Conservation (phyloP, 2,888 invertebrate species). For the Eucriotettix oculatus region DNA sequence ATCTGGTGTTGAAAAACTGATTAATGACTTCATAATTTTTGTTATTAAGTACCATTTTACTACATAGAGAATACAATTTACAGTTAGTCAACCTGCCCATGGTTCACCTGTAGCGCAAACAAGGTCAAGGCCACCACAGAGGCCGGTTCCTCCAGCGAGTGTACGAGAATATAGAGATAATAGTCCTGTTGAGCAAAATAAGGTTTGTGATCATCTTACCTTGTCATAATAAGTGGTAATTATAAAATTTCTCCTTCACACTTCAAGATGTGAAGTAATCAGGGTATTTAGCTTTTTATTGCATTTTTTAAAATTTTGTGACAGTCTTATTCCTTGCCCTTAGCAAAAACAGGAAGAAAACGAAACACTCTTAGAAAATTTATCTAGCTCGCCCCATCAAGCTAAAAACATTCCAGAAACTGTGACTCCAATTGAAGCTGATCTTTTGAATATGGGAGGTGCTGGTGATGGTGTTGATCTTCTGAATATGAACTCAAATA, state of each 20-base stretch:
- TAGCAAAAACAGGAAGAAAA: background rate
- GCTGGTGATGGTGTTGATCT: conserved; percentile 31
- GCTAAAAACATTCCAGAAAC: conserved; percentile 25
- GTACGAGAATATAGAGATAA: conserved; percentile 5
- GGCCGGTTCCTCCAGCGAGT: conserved; percentile 3
- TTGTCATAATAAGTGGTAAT: too few species aligned
- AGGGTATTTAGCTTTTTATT: background rate
- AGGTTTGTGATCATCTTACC: background rate
- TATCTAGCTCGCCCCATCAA: background rate
- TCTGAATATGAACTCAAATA: conserved; percentile 26
- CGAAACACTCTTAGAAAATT: background rate
- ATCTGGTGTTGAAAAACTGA: too few species aligned
- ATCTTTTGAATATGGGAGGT: conserved; percentile 23
- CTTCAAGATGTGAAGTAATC: too few species aligned
- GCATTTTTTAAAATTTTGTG: background rate
- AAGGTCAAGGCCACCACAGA: conserved; percentile 4
- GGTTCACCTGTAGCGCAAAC: conserved; percentile 1
- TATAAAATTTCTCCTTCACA: too few species aligned
- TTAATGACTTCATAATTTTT: background rate
- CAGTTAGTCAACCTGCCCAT: conserved; percentile 3
- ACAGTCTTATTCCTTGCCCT: background rate
- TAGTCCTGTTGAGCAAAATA: background rate
- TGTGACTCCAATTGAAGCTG: conserved; percentile 20
- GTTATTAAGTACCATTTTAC: background rate
- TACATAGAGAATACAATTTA: background rate